Percentiles rank a stretch among this genome's conserved stretches.
phyloP scores from a whole-genome alignment of 2,113 vertebrate genomes.

The Thymallus thymallus region DNA sequence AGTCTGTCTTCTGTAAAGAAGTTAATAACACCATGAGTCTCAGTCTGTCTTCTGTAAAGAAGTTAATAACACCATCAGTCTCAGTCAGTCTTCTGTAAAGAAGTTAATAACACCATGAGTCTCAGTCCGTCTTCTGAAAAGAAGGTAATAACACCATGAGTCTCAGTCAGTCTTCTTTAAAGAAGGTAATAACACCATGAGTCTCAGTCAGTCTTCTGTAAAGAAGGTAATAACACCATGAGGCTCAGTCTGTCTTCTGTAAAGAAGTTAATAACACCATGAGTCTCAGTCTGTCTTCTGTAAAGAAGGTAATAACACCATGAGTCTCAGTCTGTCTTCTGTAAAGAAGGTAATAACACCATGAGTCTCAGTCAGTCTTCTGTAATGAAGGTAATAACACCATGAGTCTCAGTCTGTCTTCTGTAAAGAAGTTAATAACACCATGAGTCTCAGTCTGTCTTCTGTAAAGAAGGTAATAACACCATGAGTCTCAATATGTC shows the following conservation, averaged over 20 bases:
- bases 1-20: constrained; percentile 15
- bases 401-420: constrained; percentile 22
- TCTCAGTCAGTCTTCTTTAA: constrained; percentile 23
- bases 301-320: not conserved
- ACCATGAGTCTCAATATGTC: constrained; percentile 20
- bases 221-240: not conserved
- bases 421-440: not conserved
- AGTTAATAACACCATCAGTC: constrained; percentile 1
- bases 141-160: not conserved
- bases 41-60: constrained; percentile 17
- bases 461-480: not conserved
- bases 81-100: constrained; percentile 21
- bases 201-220: constrained; percentile 24
- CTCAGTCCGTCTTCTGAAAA: constrained; percentile 21
- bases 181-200: not conserved
- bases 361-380: constrained; percentile 23
- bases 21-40: constrained; percentile 5
- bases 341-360: not conserved
- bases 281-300: constrained; percentile 24
- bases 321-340: constrained; percentile 22
- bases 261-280: not conserved
- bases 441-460: constrained; percentile 21
- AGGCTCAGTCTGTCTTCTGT: constrained; percentile 24
- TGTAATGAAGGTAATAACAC: not conserved
- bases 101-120: not conserved